phyloP scores from a whole-genome alignment of 2,113 vertebrate species.

The Amphiprion ocellaris region DNA sequence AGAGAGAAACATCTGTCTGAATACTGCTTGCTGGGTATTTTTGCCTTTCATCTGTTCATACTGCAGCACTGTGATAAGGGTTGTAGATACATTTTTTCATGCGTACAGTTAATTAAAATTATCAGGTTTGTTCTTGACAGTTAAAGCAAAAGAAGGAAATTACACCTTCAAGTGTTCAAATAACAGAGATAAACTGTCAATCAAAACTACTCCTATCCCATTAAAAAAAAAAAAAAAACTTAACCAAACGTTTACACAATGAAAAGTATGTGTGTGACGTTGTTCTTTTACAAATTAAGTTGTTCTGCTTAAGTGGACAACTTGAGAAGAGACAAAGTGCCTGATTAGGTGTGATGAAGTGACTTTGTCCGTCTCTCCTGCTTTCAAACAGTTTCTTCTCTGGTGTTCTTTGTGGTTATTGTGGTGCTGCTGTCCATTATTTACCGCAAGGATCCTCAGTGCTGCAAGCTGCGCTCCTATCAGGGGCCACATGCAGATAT shows the following conservation, averaged over 20 bases:
- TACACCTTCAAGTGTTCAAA: not conserved
- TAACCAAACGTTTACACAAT: not conserved
- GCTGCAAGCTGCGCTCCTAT: constrained; percentile 87
- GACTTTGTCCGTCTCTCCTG: constrained; percentile 22
- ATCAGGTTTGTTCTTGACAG: constrained; percentile 22
- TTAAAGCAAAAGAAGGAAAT: not conserved
- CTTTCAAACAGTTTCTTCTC: constrained; percentile 80
- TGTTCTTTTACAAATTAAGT: constrained; percentile 11
- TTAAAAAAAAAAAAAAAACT: not conserved
- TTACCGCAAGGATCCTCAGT: constrained; percentile 84
- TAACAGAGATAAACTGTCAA: constrained; percentile 6
- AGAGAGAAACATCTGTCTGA: too few relatives aligned
- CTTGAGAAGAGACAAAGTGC: not conserved
- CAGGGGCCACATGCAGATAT: constrained; percentile 83
- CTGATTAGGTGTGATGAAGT: constrained; percentile 29
- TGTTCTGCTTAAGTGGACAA: not conserved
- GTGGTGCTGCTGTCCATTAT: constrained; percentile 85
- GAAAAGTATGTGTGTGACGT: not conserved
- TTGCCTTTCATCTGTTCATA: not conserved
- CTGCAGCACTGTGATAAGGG: constrained; percentile 8
- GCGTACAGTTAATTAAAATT: not conserved
- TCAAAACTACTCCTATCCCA: not conserved
- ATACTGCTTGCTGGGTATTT: not conserved
- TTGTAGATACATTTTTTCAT: not conserved
- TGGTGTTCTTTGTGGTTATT: constrained; percentile 85